Evolutionary conservation across 2,113 vertebrate genomes (phyloP).

Genomic region (Mesocricetus auratus): DNA sequence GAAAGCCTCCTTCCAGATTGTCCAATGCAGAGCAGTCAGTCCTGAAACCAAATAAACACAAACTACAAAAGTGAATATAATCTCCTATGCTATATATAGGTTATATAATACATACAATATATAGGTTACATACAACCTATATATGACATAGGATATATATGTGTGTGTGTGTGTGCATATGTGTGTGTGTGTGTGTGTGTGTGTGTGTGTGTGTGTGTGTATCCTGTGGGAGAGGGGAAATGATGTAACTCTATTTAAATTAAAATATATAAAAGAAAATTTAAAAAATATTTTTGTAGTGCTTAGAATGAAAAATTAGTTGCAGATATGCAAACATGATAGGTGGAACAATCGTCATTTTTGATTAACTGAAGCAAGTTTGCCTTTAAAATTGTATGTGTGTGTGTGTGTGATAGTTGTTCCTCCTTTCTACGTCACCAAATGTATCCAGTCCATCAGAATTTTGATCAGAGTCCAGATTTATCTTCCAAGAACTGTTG

Average conservation of each 20-base stretch:
- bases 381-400: conserved; percentile 57
- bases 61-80: neutral
- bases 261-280: neutral
- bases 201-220: too few relatives aligned
- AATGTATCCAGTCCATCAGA: neutral
- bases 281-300: neutral
- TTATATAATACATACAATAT: too few relatives aligned
- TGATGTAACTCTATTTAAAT: too few relatives aligned
- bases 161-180: too few relatives aligned
- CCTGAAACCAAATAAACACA: neutral
- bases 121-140: too few relatives aligned
- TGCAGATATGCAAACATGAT: neutral
- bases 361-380: neutral
- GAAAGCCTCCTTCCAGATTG: neutral
- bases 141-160: too few relatives aligned
- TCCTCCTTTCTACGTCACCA: neutral
- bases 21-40: neutral
- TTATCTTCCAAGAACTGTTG: conserved; percentile 31
- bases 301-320: conserved; percentile 57
- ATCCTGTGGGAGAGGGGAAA: neutral
- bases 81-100: too few relatives aligned
- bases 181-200: too few relatives aligned
- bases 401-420: neutral
- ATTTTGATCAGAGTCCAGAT: neutral
- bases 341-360: neutral